A percentile compares a stretch with the other conserved stretches of the same genome.
These are phyloP conservation scores for Chirona hameri DNA, from an alignment of 2,888 invertebrate genomes.

Conservation along the genomic window DNA sequence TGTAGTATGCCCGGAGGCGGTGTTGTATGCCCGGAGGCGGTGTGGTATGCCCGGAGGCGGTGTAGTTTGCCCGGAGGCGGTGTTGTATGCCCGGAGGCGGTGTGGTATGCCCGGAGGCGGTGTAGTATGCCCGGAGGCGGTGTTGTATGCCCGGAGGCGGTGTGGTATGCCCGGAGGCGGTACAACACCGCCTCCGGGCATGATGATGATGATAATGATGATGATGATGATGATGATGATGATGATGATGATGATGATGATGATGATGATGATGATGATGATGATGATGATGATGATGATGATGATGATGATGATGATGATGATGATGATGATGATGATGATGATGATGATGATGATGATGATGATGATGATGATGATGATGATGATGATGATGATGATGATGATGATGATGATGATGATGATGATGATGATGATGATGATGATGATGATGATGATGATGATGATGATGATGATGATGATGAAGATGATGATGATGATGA, in stretches of 20 bases:
- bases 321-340: conserved; percentile 22
- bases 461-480: conserved; percentile 22
- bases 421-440: conserved; percentile 22
- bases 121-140: too few relatives aligned
- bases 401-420: conserved; percentile 22
- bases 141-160: too few relatives aligned
- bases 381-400: conserved; percentile 22
- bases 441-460: conserved; percentile 22
- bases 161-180: too few relatives aligned
- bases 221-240: conserved; percentile 22
- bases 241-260: conserved; percentile 22
- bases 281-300: conserved; percentile 22
- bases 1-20: too few relatives aligned
- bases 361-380: conserved; percentile 22
- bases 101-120: too few relatives aligned
- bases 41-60: too few relatives aligned
- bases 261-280: conserved; percentile 22
- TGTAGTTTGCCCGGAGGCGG: too few relatives aligned
- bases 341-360: conserved; percentile 22
- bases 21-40: too few relatives aligned
- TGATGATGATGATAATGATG: conserved; percentile 22
- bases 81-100: too few relatives aligned
- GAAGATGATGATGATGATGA: conserved; percentile 11
- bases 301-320: conserved; percentile 22
- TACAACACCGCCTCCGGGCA: too few relatives aligned